Evolutionary conservation across 2,113 vertebrate genomes (phyloP), one percentile per base, ranked within the genome.

Genomic region (Glaucomys volans): DNA sequence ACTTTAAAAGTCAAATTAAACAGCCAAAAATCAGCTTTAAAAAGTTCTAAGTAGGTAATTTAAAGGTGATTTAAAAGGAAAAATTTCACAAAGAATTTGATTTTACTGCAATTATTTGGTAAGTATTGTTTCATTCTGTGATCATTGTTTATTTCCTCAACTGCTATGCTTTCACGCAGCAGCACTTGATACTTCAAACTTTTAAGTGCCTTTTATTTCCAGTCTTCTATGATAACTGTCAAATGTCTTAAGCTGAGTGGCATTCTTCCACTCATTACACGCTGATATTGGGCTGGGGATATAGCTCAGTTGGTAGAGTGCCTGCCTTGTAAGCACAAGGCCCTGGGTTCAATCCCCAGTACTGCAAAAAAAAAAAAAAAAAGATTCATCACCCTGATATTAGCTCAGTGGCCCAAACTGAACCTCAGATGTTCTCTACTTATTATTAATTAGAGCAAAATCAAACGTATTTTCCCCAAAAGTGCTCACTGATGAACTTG

Each of bases 401-500:
- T 94, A 30, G 14, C 40, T 96, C 24, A 54, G 3, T 94, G 83
- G 2, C 42, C 47, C 77, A 86, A 92, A 87, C 5, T 8, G 80
- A 95, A 87, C 16, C 4, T 88, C 66, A 50, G 35, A 90, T 85
- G 5, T 69, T 94, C 28, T 77, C 8, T 59, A 44, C 52, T 88
- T 93, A 59, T 66, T 81, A 94, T 88, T 89, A 95, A 77, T 93
- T 59, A 85, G 14, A 83, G 42, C 8, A 90, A 42, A 92, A 92
- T 83, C 81, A 86, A 88, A 81, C 16, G 47, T 30, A 71, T 12
- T 3, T 95, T 92, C 8, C 22, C n/a, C 9, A 7, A 90, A 92
- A 87, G 16, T 69, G 35, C 37, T 96, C 35, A 90, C n/a, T 80
- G 91, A 89, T 82, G 30, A 62, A 77, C 4, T 82, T 82, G 10